Evolutionary conservation across 1,140 invertebrate species (phyloP), one percentile per base, ranked within the genome.

Genomic region (Apis laboriosa): DNA sequence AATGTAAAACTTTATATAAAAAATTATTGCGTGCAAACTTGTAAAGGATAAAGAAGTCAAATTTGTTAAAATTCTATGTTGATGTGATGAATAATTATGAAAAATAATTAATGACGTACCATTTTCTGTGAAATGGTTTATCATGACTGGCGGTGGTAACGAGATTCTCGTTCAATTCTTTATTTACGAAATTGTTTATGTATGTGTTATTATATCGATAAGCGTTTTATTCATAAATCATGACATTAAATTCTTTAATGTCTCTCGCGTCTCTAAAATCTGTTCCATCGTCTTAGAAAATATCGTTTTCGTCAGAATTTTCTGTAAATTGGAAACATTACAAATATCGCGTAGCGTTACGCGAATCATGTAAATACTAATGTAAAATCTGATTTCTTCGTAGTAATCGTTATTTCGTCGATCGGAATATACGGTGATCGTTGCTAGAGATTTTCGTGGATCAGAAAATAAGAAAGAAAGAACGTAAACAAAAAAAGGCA

Each of bases 361-460:
- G 75, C 79, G 67, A 78, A 79, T 58, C 66, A 68, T 91, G 89
- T 91, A 91, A 90, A 91, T 91, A 91, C 76, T 85, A 86, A 90
- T 91, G 89, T 91, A 91, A 88, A 90, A 91, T 91, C 88, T 84
- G 86, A 73, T 85, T 86, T 84, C 74, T 84, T 87, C 67, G 77
- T 89, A 89, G 76, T 72, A 77, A 87, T 87, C 84, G 80, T 88
- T 86, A 82, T 75, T 88, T 86, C 81, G 75, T 80, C 75, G 77
- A 90, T 84, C 78, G 84, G 80, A 74, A 84, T 85, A 67, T 60
- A 80, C 77, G 83, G 74, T 74, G 77, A 34, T 87, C 51, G 61
- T 87, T 89, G 72, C 60, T 78, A 84, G 78, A 83, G 61, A 74
- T 17, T 83, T 64, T 67, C 34, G 56, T 72, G 80, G 61, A 86